A percentile compares a stretch with the other conserved stretches of the same genome.
These are phyloP conservation scores for Smittia sp. DNA, from an alignment of 2,888 invertebrate species.

Conservation along the genomic window DNA sequence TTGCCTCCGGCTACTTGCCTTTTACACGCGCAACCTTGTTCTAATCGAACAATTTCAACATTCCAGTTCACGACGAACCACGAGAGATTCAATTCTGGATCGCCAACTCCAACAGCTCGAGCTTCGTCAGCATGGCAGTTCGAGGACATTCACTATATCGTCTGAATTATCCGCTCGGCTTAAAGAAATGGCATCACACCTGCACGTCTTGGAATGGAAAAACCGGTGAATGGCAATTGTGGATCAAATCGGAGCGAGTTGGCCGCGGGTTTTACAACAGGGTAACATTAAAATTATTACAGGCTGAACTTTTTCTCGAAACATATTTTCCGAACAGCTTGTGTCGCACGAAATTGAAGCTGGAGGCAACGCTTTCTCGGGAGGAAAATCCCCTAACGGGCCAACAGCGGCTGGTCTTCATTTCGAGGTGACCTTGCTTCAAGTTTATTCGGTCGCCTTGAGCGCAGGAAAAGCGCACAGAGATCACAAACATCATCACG, in stretches of 20 bases:
- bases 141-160: conserved; percentile 80
- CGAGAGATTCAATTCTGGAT: conserved; percentile 76
- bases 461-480: conserved; percentile 84
- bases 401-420: conserved; percentile 50
- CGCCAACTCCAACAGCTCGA: conserved; percentile 74
- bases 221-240: conserved; percentile 87
- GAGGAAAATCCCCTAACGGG: conserved; percentile 54
- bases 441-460: conserved; percentile 74
- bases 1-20: too few species aligned
- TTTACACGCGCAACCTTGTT: too few species aligned
- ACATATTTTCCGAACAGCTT: conserved; percentile 1
- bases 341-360: conserved; percentile 63
- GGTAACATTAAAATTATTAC: conserved; percentile 53
- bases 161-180: conserved; percentile 65
- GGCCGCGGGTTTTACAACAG: conserved; percentile 83
- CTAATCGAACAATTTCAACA: too few species aligned
- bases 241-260: conserved; percentile 81
- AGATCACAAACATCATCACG: conserved; percentile 85
- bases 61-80: conserved; percentile 67
- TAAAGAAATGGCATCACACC: conserved; percentile 79
- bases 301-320: not conserved
- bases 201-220: conserved; percentile 87
- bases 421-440: conserved; percentile 73
- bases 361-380: conserved; percentile 71
- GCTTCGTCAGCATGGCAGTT: conserved; percentile 77